Evolutionary conservation across 2,113 vertebrate species (phyloP).

Genomic region (Chelonoidis abingdonii): DNA sequence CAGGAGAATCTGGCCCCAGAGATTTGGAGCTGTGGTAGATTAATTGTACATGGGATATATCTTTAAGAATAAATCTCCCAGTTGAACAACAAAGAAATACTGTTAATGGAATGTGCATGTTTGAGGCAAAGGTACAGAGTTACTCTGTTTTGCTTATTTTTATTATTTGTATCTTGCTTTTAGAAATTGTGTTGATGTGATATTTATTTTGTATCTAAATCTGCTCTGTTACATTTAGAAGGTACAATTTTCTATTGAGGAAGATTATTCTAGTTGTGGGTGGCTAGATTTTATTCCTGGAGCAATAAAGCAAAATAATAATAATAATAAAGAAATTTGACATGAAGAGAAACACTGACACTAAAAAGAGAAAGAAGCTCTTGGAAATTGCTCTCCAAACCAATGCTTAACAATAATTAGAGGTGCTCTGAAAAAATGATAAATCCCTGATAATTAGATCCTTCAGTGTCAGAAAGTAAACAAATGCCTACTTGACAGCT

Average conservation of each 20-base stretch:
- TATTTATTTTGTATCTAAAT: background rate
- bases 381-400: background rate
- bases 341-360: background rate
- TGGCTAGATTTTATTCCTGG: background rate
- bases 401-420: background rate
- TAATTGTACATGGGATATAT: background rate
- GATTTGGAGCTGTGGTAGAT: background rate
- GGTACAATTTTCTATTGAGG: background rate
- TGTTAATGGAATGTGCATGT: background rate
- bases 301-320: background rate
- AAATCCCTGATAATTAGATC: background rate
- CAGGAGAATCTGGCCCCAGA: background rate
- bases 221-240: background rate
- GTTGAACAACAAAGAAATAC: background rate
- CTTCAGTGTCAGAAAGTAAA: background rate
- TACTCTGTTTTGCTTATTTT: background rate
- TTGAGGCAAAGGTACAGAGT: background rate
- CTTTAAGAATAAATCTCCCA: too few species aligned
- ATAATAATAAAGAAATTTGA: background rate
- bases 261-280: background rate
- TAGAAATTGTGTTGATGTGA: background rate
- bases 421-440: background rate
- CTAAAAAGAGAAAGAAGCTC: background rate
- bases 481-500: background rate
- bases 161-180: too few species aligned